Percentiles rank a stretch among this genome's conserved stretches.
These are phyloP conservation scores for Grammomys surdaster DNA, from an alignment of 2,113 vertebrate genomes.

Conservation along the genomic window DNA sequence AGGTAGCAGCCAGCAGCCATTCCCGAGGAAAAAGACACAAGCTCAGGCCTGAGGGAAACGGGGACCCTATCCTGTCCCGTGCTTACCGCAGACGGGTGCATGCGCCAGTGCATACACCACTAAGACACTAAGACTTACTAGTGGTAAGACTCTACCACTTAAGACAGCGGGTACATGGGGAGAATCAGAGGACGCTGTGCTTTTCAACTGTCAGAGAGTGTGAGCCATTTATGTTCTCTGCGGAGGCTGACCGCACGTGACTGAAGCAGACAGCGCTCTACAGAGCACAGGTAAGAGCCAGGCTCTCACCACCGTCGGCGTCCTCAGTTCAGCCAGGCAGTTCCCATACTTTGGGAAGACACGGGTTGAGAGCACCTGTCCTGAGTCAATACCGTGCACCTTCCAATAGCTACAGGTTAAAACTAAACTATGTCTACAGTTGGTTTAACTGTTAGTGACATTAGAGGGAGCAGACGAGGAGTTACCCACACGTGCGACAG, in stretches of 20 bases:
- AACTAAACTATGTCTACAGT: not conserved
- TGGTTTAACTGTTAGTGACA: not conserved
- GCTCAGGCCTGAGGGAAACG: not conserved
- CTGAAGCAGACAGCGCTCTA: slow-evolving; percentile 21
- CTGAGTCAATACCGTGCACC: slow-evolving; percentile 77
- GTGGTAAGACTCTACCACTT: not conserved
- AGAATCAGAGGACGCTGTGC: not conserved
- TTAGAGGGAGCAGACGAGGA: slow-evolving; percentile 1
- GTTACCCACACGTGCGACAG: slow-evolving; percentile 72
- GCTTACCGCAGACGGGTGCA: slow-evolving; percentile 17
- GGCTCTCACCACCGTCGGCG: slow-evolving; percentile 3
- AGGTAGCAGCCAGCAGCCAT: slow-evolving; percentile 56
- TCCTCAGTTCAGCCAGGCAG: slow-evolving; percentile 31
- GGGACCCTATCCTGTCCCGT: not conserved
- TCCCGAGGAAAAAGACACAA: not conserved
- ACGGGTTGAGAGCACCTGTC: not conserved
- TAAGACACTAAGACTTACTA: too few species aligned
- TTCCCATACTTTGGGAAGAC: slow-evolving; percentile 3
- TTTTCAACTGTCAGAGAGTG: slow-evolving; percentile 10
- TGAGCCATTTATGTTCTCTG: not conserved
- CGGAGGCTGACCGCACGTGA: not conserved
- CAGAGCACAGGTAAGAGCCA: not conserved
- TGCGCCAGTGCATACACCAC: not conserved
- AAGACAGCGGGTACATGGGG: slow-evolving; percentile 27
- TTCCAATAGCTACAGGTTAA: slow-evolving; percentile 51